phyloP scores from a whole-genome alignment of 2,888 invertebrate genomes.

The Coenonympha arcania region DNA sequence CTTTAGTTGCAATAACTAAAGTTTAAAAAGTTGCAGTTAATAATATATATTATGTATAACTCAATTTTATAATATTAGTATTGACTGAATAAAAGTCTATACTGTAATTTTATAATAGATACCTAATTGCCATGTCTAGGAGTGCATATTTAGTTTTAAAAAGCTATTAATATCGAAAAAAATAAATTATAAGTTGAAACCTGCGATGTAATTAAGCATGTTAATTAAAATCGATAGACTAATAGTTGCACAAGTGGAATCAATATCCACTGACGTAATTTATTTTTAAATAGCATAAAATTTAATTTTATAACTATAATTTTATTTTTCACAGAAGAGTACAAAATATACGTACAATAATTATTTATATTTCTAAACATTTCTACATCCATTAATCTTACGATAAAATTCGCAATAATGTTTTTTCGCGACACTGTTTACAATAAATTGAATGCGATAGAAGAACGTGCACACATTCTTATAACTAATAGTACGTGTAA shows the following conservation, averaged over 20 bases:
- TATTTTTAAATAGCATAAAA: background rate
- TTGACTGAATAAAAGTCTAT: too few species aligned
- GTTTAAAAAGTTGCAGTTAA: too few species aligned
- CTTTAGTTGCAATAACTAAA: too few species aligned
- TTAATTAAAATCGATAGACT: slow-evolving; percentile 1
- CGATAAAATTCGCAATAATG: background rate
- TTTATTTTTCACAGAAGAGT: too few species aligned
- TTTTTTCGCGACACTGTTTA: background rate
- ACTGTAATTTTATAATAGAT: too few species aligned
- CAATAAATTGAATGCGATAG: background rate
- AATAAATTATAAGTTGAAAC: background rate
- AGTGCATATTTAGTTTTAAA: too few species aligned
- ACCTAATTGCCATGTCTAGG: too few species aligned
- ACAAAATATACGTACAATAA: background rate
- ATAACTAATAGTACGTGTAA: too few species aligned
- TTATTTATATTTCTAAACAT: background rate
- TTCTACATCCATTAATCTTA: background rate
- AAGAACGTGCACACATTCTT: background rate
- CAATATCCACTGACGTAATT: slow-evolving; percentile 12
- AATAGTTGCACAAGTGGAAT: slow-evolving; percentile 19
- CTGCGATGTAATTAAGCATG: slow-evolving; percentile 4
- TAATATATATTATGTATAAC: too few species aligned
- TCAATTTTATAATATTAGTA: too few species aligned
- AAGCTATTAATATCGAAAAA: too few species aligned
- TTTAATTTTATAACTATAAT: too few species aligned